Evolutionary conservation across 2,797 vertebrate species (phyloP), one percentile per base, ranked within the genome.

Genomic region (Gila robusta): DNA sequence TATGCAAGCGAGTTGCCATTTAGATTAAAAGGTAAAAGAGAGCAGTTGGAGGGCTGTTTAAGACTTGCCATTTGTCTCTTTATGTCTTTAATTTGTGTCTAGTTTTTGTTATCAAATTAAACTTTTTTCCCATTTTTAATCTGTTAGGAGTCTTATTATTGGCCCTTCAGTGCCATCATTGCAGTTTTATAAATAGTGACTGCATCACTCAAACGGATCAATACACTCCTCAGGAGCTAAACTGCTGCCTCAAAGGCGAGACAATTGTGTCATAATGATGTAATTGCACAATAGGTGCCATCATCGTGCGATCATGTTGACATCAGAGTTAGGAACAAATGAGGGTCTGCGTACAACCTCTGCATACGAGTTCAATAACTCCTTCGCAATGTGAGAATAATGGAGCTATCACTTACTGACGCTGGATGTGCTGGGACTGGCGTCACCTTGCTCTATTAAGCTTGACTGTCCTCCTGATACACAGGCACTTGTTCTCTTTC

Each of bases 401-500:
- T 86, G 69, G 82, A 67, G 41, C 54, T 56, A 70, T 79, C 52
- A 21, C 77, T 73, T 71, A 47, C 78, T 74, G 70, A 87, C 79
- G 89, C 83, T 85, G 62, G 47, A 69, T 35, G 79, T 69, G 56
- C 64, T 77, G 67, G 71, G 81, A 78, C 74, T 79, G 23, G 62
- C 83, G 80, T 87, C 82, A 72, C n/a, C 19, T 66, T 44, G 47
- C 84, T 82, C 71, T 79, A 44, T 87, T 72, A 78, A 80, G 72
- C 76, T 62, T 72, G 49, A 77, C 76, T 81, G 69, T 87, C 86
- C 80, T 69, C 17, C 16, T 72, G 70, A 81, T 77, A 59, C 82
- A 52, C 82, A 35, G 76, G 85, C 91, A 90, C 89, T 89, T 91
- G 89, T 87, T 89, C 85, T 74, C 71, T 86, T 82, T 28, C 66